phyloP scores from a whole-genome alignment of 2,888 invertebrate genomes.

The Callimorpha dominula region DNA sequence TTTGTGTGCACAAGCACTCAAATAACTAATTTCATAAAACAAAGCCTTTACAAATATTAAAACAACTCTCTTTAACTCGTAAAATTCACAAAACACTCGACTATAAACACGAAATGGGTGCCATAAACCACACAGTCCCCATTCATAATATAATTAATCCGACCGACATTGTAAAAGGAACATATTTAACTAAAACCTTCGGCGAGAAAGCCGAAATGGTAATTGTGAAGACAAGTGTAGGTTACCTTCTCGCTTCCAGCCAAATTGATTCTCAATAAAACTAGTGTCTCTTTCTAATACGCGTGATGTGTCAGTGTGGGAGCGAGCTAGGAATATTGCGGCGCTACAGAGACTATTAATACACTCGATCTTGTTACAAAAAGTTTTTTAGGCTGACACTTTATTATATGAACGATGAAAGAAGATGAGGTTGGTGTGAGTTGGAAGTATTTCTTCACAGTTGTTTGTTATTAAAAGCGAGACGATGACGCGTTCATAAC shows the following conservation, averaged over 20 bases:
- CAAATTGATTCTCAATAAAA: slow-evolving; percentile 53
- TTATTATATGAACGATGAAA: slow-evolving; percentile 18
- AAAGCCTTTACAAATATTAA: slow-evolving; percentile 13
- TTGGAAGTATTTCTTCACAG: background rate
- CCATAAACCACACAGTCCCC: background rate
- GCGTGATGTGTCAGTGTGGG: slow-evolving; percentile 15
- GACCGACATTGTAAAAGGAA: slow-evolving; percentile 11
- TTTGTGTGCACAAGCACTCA: slow-evolving; percentile 5
- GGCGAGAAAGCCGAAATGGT: slow-evolving; percentile 26
- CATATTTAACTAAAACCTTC: slow-evolving; percentile 16
- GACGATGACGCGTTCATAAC: background rate
- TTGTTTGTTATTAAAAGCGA: background rate
- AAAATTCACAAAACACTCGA: slow-evolving; percentile 11
- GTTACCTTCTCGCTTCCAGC: background rate
- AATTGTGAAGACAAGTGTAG: slow-evolving; percentile 27
- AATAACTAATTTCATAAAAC: slow-evolving; percentile 10
- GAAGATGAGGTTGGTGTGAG: slow-evolving; percentile 4
- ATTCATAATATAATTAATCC: slow-evolving; percentile 14
- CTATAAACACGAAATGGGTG: slow-evolving; percentile 9
- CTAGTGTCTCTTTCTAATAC: slow-evolving; percentile 32
- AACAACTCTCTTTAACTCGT: slow-evolving; percentile 13
- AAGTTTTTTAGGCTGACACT: slow-evolving; percentile 25
- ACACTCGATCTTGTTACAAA: slow-evolving; percentile 37
- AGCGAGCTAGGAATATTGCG: slow-evolving; percentile 28
- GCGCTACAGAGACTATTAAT: slow-evolving; percentile 39